Evolutionary conservation across 2,113 vertebrate genomes (phyloP).

Genomic region (Mirounga angustirostris): DNA sequence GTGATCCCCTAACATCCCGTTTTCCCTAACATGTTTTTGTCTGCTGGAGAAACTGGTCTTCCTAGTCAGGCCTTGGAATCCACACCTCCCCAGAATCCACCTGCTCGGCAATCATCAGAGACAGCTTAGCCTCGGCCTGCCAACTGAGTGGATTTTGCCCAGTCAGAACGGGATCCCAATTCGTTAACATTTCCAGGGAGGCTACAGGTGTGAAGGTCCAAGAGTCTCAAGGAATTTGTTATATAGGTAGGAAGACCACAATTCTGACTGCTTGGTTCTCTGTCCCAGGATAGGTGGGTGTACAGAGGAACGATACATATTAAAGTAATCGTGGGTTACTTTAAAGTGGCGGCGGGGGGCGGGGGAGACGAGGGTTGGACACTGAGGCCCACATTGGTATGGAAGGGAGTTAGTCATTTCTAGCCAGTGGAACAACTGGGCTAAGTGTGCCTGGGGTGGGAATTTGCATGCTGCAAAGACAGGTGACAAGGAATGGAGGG

Average conservation of each 20-base stretch:
- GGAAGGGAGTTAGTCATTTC: background rate
- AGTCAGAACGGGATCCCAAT: background rate
- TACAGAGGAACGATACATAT: background rate
- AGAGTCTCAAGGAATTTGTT: background rate
- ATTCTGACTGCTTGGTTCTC: background rate
- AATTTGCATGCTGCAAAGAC: background rate
- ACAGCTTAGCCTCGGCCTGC: background rate
- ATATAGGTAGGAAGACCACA: background rate
- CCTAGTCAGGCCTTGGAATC: background rate
- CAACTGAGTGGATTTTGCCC: fast-evolving
- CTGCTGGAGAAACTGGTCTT: background rate
- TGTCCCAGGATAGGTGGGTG: background rate
- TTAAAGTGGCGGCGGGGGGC: background rate
- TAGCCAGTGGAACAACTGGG: background rate
- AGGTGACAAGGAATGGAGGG: background rate
- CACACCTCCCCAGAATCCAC: background rate
- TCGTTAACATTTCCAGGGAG: background rate
- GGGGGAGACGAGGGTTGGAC: background rate
- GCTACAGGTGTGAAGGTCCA: background rate
- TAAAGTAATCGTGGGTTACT: background rate
- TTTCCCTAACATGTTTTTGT: background rate
- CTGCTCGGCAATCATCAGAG: fast-evolving
- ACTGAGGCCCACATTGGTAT: background rate
- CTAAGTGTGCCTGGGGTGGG: background rate
- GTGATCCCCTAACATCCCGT: background rate